Conservation (phyloP, 2,888 invertebrate genomes). For the Drosophila fulvimacula region DNA sequence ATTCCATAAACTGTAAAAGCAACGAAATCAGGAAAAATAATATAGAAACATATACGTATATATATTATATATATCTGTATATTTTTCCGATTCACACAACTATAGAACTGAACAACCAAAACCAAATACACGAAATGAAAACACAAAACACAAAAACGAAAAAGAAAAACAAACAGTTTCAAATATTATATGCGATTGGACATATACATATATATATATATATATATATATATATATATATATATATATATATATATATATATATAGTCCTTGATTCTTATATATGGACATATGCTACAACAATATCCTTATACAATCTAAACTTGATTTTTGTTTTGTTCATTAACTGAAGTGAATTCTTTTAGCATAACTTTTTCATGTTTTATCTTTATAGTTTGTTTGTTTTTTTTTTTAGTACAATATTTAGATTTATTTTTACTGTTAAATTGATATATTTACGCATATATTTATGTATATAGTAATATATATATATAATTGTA, state of each 20-base stretch:
- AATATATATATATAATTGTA: slow-evolving; percentile 66
- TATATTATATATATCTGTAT: slow-evolving; percentile 5
- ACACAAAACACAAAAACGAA: slow-evolving; percentile 27
- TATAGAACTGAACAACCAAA: slow-evolving; percentile 45
- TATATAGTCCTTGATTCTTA: slow-evolving; percentile 19
- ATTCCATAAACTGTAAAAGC: slow-evolving; percentile 12
- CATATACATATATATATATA: slow-evolving; percentile 23
- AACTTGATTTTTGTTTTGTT: slow-evolving; percentile 3
- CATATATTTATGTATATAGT: slow-evolving; percentile 72
- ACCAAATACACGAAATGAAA: slow-evolving; percentile 74
- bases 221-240: not conserved
- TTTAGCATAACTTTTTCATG: slow-evolving; percentile 19
- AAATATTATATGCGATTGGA: slow-evolving; percentile 45
- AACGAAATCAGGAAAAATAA: slow-evolving; percentile 4
- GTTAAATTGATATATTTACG: slow-evolving; percentile 78
- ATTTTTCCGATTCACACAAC: slow-evolving; percentile 19
- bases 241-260: not conserved
- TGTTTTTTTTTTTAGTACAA: slow-evolving; percentile 67
- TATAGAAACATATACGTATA: slow-evolving; percentile 1
- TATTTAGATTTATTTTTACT: slow-evolving; percentile 79
- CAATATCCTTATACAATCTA: slow-evolving; percentile 23
- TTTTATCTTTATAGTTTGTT: slow-evolving; percentile 49
- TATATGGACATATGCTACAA: slow-evolving; percentile 40
- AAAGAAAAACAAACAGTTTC: slow-evolving; percentile 40
- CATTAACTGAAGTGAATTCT: slow-evolving; percentile 4